A percentile compares a stretch with the other conserved stretches of the same genome.
These are phyloP conservation scores for Drymodes brunneopygia DNA, from an alignment of 2,113 vertebrate genomes.

Conservation along the genomic window DNA sequence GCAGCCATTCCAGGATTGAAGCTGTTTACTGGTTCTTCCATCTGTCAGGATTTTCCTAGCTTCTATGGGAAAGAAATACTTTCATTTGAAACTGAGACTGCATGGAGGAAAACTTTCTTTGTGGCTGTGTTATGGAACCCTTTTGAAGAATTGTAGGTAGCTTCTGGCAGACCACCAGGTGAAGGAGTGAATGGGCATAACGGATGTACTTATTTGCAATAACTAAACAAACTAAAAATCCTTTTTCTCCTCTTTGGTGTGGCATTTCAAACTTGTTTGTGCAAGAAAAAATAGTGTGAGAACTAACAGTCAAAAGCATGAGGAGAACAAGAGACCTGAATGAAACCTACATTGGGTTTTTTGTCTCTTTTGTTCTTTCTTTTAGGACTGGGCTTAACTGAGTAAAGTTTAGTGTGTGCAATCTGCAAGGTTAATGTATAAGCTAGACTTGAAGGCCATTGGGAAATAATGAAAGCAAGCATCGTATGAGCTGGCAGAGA, in stretches of 20 bases:
- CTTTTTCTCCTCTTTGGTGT: not conserved
- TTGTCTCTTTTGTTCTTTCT: not conserved
- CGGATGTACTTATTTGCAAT: not conserved
- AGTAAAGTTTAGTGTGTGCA: not conserved
- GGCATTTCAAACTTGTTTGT: not conserved
- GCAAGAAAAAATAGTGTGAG: not conserved
- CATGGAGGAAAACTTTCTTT: not conserved
- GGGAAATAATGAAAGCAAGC: not conserved
- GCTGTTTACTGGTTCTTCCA: slow-evolving; percentile 43
- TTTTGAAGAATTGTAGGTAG: not conserved
- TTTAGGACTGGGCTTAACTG: not conserved
- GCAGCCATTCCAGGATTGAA: slow-evolving; percentile 20
- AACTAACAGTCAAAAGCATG: not conserved
- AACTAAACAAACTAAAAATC: not conserved
- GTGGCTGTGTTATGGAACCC: not conserved
- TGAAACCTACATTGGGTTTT: not conserved
- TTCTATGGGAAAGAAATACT: not conserved
- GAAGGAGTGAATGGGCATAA: not conserved
- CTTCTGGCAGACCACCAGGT: not conserved
- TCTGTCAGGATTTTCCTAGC: slow-evolving; percentile 33
- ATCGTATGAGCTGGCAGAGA: not conserved
- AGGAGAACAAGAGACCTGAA: not conserved
- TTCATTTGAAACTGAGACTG: not conserved
- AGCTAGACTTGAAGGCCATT: not conserved
- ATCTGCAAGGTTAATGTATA: not conserved